These are phyloP conservation scores for Anguilla obscura DNA, from an alignment of 2,797 vertebrate genomes.

Conservation along the genomic window DNA sequence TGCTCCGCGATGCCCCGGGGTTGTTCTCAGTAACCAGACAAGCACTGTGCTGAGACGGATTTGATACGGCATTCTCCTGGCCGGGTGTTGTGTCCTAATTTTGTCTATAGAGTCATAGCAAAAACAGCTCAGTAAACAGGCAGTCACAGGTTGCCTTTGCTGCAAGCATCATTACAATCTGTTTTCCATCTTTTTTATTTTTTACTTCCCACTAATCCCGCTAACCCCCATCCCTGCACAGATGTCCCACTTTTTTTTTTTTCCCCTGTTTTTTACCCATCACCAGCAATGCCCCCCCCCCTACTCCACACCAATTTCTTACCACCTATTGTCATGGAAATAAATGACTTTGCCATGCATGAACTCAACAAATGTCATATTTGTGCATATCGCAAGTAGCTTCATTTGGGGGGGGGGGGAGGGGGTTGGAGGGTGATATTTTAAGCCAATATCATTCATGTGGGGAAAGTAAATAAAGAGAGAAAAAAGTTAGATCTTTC, in stretches of 20 bases:
- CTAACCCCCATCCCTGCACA: conserved; percentile 46
- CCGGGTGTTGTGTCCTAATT: not conserved
- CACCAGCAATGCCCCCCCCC: conserved; percentile 60
- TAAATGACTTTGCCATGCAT: conserved; percentile 64
- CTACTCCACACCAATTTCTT: conserved; percentile 52
- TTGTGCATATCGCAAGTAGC: not conserved
- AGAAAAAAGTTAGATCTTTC: not conserved
- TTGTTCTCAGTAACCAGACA: not conserved
- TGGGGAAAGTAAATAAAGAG: not conserved
- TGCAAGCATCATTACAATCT: conserved; percentile 52
- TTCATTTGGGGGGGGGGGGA: not conserved
- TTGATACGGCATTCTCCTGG: not conserved
- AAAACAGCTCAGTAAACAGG: not conserved
- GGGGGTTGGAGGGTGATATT: not conserved
- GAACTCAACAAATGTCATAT: conserved; percentile 40
- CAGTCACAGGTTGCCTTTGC: conserved; percentile 33
- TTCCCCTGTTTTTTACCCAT: conserved; percentile 61
- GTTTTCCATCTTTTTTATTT: conserved; percentile 43
- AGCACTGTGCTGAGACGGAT: not conserved
- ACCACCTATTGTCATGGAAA: conserved; percentile 68
- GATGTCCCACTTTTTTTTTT: conserved; percentile 42
- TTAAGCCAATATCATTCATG: not conserved
- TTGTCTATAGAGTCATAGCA: not conserved
- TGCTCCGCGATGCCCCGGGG: not conserved
- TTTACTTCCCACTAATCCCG: conserved; percentile 42